Conservation (phyloP, 2,888 invertebrate genomes). For the Cordilura impudica region DNA sequence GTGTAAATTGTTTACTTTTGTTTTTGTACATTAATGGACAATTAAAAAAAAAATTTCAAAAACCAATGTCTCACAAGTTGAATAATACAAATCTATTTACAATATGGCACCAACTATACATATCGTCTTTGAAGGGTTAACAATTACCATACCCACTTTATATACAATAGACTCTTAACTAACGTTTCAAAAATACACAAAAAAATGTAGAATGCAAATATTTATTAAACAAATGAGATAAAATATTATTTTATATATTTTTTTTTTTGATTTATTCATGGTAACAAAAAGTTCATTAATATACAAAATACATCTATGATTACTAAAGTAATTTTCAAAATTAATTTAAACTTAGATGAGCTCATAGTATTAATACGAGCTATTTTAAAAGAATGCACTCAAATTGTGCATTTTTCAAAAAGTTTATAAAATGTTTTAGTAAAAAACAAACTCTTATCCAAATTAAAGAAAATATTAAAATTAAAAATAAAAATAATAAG, state of each 20-base stretch:
- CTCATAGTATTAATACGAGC: conserved; percentile 55
- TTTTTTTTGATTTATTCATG: conserved; percentile 10
- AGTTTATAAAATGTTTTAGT: not conserved
- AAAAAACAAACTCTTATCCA: conserved; percentile 60
- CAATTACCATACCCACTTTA: conserved; percentile 21
- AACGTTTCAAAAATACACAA: conserved; percentile 29
- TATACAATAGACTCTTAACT: not conserved
- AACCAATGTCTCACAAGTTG: no score
- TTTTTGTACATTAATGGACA: conserved; percentile 9
- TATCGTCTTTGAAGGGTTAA: conserved; percentile 14
- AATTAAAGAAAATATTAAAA: not conserved
- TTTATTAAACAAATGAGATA: conserved; percentile 58
- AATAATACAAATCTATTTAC: not conserved
- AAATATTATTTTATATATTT: conserved; percentile 33
- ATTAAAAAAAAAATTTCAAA: not conserved
- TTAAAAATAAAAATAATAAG: not conserved
- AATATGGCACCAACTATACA: not conserved
- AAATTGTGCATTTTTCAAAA: not conserved
- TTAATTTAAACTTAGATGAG: conserved; percentile 60
- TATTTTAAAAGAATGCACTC: conserved; percentile 30
- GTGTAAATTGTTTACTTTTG: conserved; percentile 34
- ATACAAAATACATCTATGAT: conserved; percentile 1
- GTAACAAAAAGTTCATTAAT: conserved; percentile 3
- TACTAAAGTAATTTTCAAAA: conserved; percentile 58
- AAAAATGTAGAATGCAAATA: conserved; percentile 49